These are phyloP conservation scores for Diorhabda elongata DNA, from an alignment of 1,140 invertebrate species.

Conservation along the genomic window DNA sequence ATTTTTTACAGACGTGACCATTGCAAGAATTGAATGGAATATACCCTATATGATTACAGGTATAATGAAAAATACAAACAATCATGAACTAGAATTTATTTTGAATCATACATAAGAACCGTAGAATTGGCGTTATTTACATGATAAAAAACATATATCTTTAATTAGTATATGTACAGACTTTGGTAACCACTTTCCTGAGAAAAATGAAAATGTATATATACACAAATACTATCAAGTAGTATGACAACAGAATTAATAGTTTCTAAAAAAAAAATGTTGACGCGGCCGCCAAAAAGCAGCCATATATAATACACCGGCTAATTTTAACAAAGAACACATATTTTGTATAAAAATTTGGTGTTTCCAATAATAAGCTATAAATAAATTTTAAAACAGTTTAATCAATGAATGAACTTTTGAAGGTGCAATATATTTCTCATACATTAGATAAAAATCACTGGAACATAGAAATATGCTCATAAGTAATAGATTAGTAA, in stretches of 20 bases:
- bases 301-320: not conserved
- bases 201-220: constrained; percentile 25
- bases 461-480: no score
- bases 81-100: constrained; percentile 26
- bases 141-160: constrained; percentile 35
- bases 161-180: constrained; percentile 32
- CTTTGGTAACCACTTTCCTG: constrained; percentile 34
- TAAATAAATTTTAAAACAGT: no score
- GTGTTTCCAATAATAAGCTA: no score
- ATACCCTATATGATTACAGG: no score
- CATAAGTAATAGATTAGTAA: no score
- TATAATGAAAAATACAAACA: no score
- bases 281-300: constrained; percentile 5
- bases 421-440: no score
- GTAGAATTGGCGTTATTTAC: constrained; percentile 32
- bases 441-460: no score
- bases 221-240: constrained; percentile 9
- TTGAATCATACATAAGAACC: constrained; percentile 30
- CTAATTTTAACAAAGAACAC: not conserved
- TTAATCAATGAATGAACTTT: no score
- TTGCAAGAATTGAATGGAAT: no score
- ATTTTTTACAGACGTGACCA: no score
- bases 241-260: constrained; percentile 15
- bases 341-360: not conserved
- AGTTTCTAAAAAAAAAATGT: constrained; percentile 13